Evolutionary conservation across 1,140 invertebrate species (phyloP).

Genomic region (Kradibia gibbosae): DNA sequence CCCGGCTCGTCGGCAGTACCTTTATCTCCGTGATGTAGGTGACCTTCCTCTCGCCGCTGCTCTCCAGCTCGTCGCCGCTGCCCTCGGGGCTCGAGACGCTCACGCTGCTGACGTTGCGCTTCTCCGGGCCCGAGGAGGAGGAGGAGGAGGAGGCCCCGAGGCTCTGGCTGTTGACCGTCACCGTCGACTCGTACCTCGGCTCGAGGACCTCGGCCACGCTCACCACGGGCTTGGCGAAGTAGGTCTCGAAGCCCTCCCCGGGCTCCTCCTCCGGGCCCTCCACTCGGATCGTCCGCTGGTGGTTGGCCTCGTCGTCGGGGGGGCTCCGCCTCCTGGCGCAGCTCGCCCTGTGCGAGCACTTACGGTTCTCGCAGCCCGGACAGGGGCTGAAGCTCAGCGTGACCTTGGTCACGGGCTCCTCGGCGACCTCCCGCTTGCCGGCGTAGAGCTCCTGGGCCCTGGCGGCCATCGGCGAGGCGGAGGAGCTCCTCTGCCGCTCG

Average conservation of each 20-base stretch:
- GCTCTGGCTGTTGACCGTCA: conserved; percentile 63
- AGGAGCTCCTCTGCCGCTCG: conserved; percentile 44
- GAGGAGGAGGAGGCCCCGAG: too few relatives aligned
- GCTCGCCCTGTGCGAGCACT: conserved; percentile 54
- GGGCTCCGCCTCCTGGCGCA: conserved; percentile 48
- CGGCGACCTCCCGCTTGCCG: conserved; percentile 59
- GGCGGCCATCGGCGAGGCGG: conserved; percentile 41
- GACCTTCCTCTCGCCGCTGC: conserved; percentile 61
- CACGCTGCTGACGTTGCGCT: conserved; percentile 67
- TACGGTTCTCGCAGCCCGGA: conserved; percentile 61
- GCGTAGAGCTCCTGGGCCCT: conserved; percentile 53
- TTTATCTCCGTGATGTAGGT: conserved; percentile 74
- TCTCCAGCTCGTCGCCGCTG: conserved; percentile 69
- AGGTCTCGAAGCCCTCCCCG: conserved; percentile 51
- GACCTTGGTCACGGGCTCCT: conserved; percentile 65
- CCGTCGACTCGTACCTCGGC: conserved; percentile 56
- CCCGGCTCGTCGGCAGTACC: conserved; percentile 60
- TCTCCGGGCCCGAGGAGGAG: conserved; percentile 44
- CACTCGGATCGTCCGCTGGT: conserved; percentile 30
- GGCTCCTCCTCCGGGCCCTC: background rate
- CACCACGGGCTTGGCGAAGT: conserved; percentile 60
- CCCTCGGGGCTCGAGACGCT: conserved; percentile 67
- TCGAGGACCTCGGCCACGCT: conserved; percentile 53
- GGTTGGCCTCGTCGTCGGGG: background rate
- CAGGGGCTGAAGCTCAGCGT: conserved; percentile 57